A percentile compares a stretch with the other conserved stretches of the same genome.
Conservation (phyloP, 2,113 vertebrate species). For the Phyllopteryx taeniolatus region DNA sequence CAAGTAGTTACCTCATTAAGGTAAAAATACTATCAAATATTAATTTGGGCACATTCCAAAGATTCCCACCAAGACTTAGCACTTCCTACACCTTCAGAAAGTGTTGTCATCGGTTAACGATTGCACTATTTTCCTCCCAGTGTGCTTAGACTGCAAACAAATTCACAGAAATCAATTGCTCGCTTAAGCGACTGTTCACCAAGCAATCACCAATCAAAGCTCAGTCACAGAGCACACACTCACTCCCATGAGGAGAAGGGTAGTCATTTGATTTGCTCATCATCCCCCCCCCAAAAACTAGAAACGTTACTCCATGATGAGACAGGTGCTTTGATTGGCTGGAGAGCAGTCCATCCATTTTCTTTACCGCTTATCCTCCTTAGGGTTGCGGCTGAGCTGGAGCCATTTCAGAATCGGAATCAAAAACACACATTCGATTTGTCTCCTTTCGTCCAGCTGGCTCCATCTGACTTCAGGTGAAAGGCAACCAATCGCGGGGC, state of each 20-base stretch:
- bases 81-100: neutral
- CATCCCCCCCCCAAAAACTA: constrained; percentile 29
- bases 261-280: constrained; percentile 20
- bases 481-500: too few relatives aligned
- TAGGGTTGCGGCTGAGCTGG: too few relatives aligned
- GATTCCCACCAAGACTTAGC: neutral
- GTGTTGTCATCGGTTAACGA: constrained; percentile 4
- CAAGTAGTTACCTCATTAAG: constrained; percentile 28
- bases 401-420: too few relatives aligned
- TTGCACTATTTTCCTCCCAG: constrained; percentile 12
- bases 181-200: constrained; percentile 7
- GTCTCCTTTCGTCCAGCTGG: too few relatives aligned
- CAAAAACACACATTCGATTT: too few relatives aligned
- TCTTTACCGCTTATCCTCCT: too few relatives aligned
- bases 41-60: neutral
- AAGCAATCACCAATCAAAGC: constrained; percentile 9
- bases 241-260: neutral
- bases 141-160: constrained; percentile 19
- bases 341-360: too few relatives aligned
- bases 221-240: neutral
- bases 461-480: too few relatives aligned
- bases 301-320: constrained; percentile 23
- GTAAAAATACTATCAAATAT: constrained; percentile 18
- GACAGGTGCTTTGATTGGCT: constrained; percentile 19
- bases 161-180: constrained; percentile 35